Evolutionary conservation across 2,888 invertebrate genomes (phyloP), one percentile per base, ranked within the genome.

Genomic region (Oscheius sp.): DNA sequence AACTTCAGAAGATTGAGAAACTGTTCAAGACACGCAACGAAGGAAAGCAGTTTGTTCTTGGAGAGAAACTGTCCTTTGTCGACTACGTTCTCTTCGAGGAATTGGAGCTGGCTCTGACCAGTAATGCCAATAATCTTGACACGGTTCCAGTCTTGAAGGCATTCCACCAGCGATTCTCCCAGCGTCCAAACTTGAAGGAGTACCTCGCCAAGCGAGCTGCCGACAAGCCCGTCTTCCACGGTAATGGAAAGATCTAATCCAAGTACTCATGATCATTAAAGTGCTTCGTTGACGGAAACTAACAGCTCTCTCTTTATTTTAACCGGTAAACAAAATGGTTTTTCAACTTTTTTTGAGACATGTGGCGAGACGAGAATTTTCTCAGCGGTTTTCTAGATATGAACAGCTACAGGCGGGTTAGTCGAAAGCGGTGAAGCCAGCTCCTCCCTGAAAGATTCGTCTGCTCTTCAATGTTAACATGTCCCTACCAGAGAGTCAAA

Each of bases 71-170:
- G 63, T 78, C 79, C 62, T 86, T 73, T 73, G 85, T 82, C 3
- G 86, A 86, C 76, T 86, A 86, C 76, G 74, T 78, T 3, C 74
- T 85, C 32, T 86, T 82, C 79, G 86, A 86, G 71, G 81, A 82
- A 68, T 77, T 86, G 57, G 86, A 86, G 77, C 76, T 83, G 47
- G 76, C 79, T 57, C 76, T 82, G 50, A 71, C 80, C 50, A 79
- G 85, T 59, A 74, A 77, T 10, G 74, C 80, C 42, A 73, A 75
- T 13, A 72, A 77, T 65, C 74, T 86, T 29, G 83, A 85, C 11
- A 76, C 60, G 1, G 79, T 79, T 73, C 84, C 84, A n/a, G 70
- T 65, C 13, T 74, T 86, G 57, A 84, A 81, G 70, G 84, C 79
- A 35, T 86, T 77, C 80, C 84, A 84, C 55, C 75, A 76, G 68